Conservation (phyloP, 2,113 vertebrate genomes). For the Cepphus grylle region DNA sequence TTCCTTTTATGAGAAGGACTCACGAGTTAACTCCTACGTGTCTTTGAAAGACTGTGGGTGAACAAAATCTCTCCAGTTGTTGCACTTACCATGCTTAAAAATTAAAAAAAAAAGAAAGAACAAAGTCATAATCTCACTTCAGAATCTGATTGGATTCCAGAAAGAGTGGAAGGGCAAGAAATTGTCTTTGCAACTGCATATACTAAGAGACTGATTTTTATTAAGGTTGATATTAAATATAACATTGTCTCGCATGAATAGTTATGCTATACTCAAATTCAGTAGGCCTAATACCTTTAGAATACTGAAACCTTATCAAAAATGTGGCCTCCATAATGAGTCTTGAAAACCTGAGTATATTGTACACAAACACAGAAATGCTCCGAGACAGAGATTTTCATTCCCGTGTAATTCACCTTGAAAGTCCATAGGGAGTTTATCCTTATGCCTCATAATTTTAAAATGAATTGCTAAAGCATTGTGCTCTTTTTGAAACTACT, state of each 20-base stretch:
- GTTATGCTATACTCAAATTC: neutral
- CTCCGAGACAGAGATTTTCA: neutral
- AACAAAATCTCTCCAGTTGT: neutral
- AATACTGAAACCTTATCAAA: neutral
- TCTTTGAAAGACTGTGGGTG: neutral
- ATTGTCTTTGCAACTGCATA: neutral
- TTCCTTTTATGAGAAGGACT: neutral
- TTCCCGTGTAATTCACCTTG: neutral
- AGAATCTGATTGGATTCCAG: neutral
- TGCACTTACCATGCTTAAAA: neutral
- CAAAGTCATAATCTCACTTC: neutral
- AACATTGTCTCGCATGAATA: neutral
- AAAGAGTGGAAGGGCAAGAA: neutral
- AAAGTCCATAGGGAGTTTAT: neutral
- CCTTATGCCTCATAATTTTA: neutral
- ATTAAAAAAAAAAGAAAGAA: neutral
- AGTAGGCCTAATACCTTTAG: neutral
- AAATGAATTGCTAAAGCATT: neutral
- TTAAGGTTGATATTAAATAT: neutral
- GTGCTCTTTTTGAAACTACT: neutral
- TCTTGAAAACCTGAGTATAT: neutral
- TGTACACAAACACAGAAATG: neutral
- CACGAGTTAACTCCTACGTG: rapidly evolving
- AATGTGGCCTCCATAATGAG: neutral
- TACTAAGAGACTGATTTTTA: neutral